Base-by-base conservation (phyloP, 2,888 invertebrate genomes). In the Orchesella flavescens region DNA sequence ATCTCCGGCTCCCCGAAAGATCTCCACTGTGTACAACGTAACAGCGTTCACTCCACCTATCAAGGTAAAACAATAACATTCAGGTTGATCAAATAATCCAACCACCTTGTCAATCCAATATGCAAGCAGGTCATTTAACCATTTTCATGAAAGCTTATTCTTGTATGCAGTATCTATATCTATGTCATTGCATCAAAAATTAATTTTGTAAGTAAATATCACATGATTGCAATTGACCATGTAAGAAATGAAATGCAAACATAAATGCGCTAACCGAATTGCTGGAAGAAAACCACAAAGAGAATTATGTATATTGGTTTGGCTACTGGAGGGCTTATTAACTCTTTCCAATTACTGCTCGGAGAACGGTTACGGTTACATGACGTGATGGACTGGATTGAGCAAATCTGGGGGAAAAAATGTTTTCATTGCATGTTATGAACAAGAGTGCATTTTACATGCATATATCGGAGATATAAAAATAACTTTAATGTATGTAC, bases 281-380 rank as follows among this genome's bases (percentile, higher is more conserved):
- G 96, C 89, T 96, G 96, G 90, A 95, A 95, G 89, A 95, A 93
- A 94, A 97, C 95, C 83, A 96, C 93, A 19, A 94, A 93, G 44
- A 95, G 91, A 2, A 94, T 93, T 71, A 95, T 94, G 71, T 94
- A 89, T 75, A 97, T 91, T 0, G 96, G 96, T 89, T 92, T 93
- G 57, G 93, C 92, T 7, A 94, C 84, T 19, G 83, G 71, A 12
- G 66, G 66, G 1, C 69, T 68, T 1, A 84, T 12, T 2, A 85
- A 44, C 46, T 80, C 65, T 24, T 17, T 75, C 65, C 63, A 61
- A 9, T 23, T 5, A 24, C 63, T 15, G 2, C 7, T 34, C 2
- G 34, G 34, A 34, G 34, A 34, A 34, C 34, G 34, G 34, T 34
- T 34, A 4, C 34, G 34, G 7, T 34, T 34, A 34, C 2, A 2